These are phyloP conservation scores for Myrmecobius fasciatus DNA, from an alignment of 2,113 vertebrate species.

Conservation along the genomic window DNA sequence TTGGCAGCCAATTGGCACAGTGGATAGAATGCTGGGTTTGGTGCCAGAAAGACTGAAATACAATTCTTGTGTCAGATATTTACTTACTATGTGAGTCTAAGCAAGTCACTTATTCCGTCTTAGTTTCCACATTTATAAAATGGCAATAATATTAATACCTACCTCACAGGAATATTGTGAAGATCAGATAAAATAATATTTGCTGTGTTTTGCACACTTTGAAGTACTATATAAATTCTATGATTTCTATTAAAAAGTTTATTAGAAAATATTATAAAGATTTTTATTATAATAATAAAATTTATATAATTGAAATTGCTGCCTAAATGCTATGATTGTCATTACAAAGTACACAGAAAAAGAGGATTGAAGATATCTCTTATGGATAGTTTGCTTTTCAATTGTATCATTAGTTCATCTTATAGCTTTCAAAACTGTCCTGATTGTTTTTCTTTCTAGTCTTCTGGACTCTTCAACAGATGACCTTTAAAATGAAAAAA, in stretches of 20 bases:
- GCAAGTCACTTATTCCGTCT: background rate
- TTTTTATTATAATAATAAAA: background rate
- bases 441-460: background rate
- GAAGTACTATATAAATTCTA: background rate
- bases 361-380: background rate
- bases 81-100: background rate
- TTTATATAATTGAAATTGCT: background rate
- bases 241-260: background rate
- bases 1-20: background rate
- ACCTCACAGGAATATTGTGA: background rate
- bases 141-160: background rate
- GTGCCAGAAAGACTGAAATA: background rate
- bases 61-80: background rate
- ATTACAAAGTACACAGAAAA: background rate
- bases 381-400: background rate
- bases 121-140: background rate
- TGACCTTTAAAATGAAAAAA: background rate
- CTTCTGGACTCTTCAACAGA: background rate
- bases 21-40: background rate
- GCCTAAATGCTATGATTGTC: background rate
- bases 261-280: background rate
- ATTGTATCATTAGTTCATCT: background rate
- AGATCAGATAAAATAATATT: background rate
- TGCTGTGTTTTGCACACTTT: background rate
- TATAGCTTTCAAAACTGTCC: background rate